These are phyloP conservation scores for Achlya flavicornis DNA, from an alignment of 2,888 invertebrate genomes.

Conservation along the genomic window DNA sequence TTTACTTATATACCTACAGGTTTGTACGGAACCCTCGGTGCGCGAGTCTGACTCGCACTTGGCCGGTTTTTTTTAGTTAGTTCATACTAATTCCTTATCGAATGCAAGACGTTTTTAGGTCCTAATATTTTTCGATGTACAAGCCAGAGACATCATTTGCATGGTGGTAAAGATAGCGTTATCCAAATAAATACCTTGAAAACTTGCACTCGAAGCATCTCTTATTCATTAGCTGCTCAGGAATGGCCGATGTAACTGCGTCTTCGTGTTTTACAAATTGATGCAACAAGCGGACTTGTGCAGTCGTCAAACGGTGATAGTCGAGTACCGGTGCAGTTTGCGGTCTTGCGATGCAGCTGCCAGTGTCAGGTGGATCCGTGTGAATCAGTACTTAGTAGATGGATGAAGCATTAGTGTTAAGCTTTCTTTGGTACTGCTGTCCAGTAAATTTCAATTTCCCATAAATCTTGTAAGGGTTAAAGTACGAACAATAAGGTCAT, in stretches of 20 bases:
- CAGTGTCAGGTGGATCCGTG: constrained; percentile 14
- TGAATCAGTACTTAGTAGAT: constrained; percentile 12
- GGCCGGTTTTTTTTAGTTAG: too few relatives aligned
- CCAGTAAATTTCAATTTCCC: neutral
- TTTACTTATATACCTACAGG: too few relatives aligned
- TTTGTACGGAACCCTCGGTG: too few relatives aligned
- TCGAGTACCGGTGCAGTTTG: constrained; percentile 17
- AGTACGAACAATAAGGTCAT: too few relatives aligned
- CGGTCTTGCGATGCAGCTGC: constrained; percentile 14
- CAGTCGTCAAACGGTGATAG: constrained; percentile 11
- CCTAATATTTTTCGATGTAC: too few relatives aligned
- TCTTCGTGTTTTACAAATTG: constrained; percentile 1
- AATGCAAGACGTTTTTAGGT: neutral
- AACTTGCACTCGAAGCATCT: neutral
- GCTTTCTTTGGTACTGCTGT: neutral
- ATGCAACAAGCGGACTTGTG: constrained; percentile 5
- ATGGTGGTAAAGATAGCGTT: too few relatives aligned
- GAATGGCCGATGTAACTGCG: neutral
- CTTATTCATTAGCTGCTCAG: neutral
- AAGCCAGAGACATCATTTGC: too few relatives aligned
- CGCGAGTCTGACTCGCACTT: too few relatives aligned
- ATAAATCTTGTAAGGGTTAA: too few relatives aligned
- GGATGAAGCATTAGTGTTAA: neutral
- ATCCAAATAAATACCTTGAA: neutral
- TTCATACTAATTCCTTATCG: neutral